A percentile compares a stretch with the other conserved stretches of the same genome.
Conservation (phyloP, 2,113 vertebrate genomes). For the Salminus brasiliensis region DNA sequence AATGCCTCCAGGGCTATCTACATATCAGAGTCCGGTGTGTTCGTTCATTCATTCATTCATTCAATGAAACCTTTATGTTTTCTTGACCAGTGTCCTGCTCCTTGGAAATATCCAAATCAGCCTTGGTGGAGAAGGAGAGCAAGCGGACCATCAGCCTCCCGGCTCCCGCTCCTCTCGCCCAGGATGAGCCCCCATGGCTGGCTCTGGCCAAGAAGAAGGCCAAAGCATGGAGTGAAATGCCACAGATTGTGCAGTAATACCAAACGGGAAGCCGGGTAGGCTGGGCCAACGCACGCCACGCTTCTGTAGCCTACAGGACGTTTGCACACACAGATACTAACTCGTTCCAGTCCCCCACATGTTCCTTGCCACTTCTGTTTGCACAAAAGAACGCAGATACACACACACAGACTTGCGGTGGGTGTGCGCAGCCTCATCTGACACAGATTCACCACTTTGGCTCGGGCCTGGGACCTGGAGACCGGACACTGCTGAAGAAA, state of each 20-base stretch:
- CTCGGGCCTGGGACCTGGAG: neutral
- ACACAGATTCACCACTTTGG: neutral
- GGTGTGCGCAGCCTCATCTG: neutral
- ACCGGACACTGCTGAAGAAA: neutral
- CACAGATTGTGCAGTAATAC: slow-evolving; percentile 81
- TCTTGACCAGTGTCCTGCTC: slow-evolving; percentile 59
- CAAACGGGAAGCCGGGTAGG: neutral
- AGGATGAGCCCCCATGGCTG: slow-evolving; percentile 87
- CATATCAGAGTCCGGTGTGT: too few relatives aligned
- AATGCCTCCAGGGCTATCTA: too few relatives aligned
- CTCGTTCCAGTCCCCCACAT: neutral
- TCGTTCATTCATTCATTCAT: too few relatives aligned
- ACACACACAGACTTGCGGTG: neutral
- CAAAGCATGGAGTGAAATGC: slow-evolving; percentile 92
- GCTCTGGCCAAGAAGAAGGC: slow-evolving; percentile 94
- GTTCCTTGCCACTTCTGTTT: neutral
- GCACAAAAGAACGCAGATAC: slow-evolving; percentile 5
- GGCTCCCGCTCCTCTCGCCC: slow-evolving; percentile 59
- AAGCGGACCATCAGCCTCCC: slow-evolving; percentile 53
- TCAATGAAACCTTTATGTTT: neutral
- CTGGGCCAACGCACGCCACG: neutral
- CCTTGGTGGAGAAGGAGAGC: slow-evolving; percentile 62
- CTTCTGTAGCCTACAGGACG: neutral
- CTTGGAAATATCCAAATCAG: slow-evolving; percentile 63
- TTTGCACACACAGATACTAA: slow-evolving; percentile 18